Evolutionary conservation across 37 sponge, comb jelly and placozoan species (phyloP), one percentile per base, ranked within the genome.

Genomic region (Cliona cf. orientalis): DNA sequence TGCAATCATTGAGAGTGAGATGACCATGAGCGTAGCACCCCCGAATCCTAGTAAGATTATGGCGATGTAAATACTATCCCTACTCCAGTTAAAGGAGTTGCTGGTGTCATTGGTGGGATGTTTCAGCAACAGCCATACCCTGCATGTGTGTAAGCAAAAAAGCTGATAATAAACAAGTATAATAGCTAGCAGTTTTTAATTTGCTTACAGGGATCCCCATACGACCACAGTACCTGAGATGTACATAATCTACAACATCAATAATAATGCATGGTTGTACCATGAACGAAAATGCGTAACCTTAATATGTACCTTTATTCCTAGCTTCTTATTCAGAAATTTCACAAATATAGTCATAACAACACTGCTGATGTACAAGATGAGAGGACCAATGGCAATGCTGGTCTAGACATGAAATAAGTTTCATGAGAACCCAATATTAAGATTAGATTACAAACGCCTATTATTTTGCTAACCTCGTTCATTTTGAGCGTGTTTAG

Each of bases 1-100:
- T n/a, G 96, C 79, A 23, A 89, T 91, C 86, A 89, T 87, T 42
- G 92, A 72, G 36, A 95, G 69, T 7, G 90, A 71, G 6, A 89
- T 91, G 55, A 91, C 82, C 29, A 91, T 71, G 58, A 91, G 46
- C 9, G 86, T 85, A 62, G 92, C 66, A 0, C 92, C 87, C 33
- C 96, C 92, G 23, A 67, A 42, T 29, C 96, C 96, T 23, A 95
- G 42, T 49, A 95, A 42, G 0, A 84, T 60, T 23, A 59, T 66
- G 0, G 94, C 90, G 22, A 83, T 90, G 46, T 89, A 93, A 14
- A 83, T 58, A 73, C 49, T 45, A 36, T 73, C 74, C 22, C 74
- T 55, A 14, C 28, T 29, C 57, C 55, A 73, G 35, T 73, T 43
- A 35, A 73, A 73, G n/a, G n/a, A n/a, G n/a, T 55, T 55, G 6